Evolutionary conservation across 2,113 vertebrate species (phyloP).

Genomic region (Neopipo cinnamomea): DNA sequence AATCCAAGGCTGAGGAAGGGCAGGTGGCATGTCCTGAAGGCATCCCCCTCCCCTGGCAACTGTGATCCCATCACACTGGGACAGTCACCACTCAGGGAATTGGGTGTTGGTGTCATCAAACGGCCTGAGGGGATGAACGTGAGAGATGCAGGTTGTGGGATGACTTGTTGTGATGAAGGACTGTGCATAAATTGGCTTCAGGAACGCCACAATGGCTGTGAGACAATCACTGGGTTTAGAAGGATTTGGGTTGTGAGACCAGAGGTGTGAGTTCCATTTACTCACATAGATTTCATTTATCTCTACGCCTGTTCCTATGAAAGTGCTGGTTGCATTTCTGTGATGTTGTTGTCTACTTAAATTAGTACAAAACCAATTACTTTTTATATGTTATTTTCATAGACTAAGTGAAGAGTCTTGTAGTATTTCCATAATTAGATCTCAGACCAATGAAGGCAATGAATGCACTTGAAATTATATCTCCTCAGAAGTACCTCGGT

Average conservation of each 20-base stretch:
- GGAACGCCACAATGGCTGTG: background rate
- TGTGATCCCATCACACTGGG: rapidly evolving
- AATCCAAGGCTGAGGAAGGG: background rate
- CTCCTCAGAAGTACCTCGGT: background rate
- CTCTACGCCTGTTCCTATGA: background rate
- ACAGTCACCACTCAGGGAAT: background rate
- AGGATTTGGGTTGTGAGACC: background rate
- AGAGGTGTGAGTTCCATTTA: background rate
- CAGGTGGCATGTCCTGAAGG: too few species aligned
- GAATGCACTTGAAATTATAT: background rate
- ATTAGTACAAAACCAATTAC: background rate
- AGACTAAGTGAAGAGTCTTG: background rate
- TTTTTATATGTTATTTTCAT: background rate
- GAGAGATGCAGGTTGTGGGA: background rate
- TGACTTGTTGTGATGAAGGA: background rate
- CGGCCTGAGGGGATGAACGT: background rate
- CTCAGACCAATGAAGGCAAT: background rate
- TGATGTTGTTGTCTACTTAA: background rate
- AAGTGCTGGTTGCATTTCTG: background rate
- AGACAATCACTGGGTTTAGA: background rate
- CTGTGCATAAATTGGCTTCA: background rate
- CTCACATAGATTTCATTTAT: background rate
- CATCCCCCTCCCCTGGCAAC: rapidly evolving
- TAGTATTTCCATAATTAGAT: background rate
- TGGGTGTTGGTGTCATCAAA: background rate